Conservation (phyloP, 2,113 vertebrate genomes). For the Callaeas wilsoni region DNA sequence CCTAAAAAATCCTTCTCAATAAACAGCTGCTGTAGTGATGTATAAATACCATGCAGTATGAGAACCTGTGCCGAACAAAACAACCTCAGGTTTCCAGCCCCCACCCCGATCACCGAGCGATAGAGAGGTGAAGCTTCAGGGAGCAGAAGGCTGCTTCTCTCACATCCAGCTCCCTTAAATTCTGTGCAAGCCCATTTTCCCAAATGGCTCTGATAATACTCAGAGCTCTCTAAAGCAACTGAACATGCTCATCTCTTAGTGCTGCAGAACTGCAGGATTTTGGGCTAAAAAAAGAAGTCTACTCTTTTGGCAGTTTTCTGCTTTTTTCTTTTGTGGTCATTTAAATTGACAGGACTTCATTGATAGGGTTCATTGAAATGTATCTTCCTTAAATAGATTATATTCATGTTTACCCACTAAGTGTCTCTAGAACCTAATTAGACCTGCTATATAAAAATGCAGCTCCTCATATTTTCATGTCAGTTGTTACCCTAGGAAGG, state of each 20-base stretch:
- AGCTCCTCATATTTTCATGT: background rate
- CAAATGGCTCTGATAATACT: background rate
- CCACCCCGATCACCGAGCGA: background rate
- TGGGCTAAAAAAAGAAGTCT: background rate
- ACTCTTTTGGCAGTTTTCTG: fast-evolving
- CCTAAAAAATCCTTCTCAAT: background rate
- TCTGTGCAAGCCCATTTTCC: background rate
- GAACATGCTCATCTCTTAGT: background rate
- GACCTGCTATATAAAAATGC: background rate
- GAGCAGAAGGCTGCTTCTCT: background rate
- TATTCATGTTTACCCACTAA: background rate
- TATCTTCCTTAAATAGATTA: background rate
- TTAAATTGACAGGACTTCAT: background rate
- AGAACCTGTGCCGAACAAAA: background rate
- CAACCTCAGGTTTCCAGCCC: background rate
- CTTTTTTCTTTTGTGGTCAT: background rate
- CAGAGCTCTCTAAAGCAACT: background rate
- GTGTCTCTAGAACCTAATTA: background rate
- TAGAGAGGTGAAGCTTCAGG: background rate
- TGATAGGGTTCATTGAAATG: background rate
- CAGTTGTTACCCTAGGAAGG: background rate
- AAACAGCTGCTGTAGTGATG: background rate
- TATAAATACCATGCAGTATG: background rate
- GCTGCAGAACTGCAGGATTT: background rate
- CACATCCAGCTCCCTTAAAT: background rate